A percentile compares a stretch with the other conserved stretches of the same genome.
phyloP scores from a whole-genome alignment of 2,113 vertebrate genomes.

The Sapajus apella region DNA sequence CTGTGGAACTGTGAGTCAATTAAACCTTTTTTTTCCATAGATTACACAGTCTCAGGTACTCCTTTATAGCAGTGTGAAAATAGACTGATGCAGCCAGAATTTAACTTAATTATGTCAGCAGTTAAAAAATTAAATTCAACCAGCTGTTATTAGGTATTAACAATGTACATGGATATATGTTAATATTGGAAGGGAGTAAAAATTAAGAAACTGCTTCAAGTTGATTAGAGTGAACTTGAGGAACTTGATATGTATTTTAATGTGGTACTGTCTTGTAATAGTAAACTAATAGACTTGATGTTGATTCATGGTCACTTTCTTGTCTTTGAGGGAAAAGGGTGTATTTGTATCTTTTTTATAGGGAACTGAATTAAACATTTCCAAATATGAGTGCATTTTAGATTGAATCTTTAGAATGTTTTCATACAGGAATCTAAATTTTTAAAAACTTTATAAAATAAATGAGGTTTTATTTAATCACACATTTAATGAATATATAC shows the following conservation, averaged over 20 bases:
- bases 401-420: neutral
- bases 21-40: too few relatives aligned
- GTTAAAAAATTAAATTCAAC: neutral
- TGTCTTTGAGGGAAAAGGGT: neutral
- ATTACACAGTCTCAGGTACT: too few relatives aligned
- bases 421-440: neutral
- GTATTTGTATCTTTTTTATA: neutral
- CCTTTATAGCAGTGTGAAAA: too few relatives aligned
- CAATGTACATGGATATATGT: neutral
- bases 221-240: neutral
- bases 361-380: neutral
- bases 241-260: neutral
- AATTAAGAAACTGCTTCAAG: neutral
- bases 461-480: neutral
- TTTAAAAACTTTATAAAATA: neutral
- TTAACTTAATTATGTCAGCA: neutral
- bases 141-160: neutral
- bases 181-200: neutral
- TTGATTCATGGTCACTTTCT: neutral
- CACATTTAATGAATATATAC: neutral
- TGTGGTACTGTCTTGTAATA: neutral
- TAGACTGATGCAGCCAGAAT: neutral
- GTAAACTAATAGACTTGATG: neutral
- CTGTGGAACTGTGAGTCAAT: too few relatives aligned
- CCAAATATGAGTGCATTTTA: neutral